Percentiles rank a stretch among this genome's conserved stretches.
phyloP scores from a whole-genome alignment of 2,797 vertebrate species.

The Siniperca obscura region DNA sequence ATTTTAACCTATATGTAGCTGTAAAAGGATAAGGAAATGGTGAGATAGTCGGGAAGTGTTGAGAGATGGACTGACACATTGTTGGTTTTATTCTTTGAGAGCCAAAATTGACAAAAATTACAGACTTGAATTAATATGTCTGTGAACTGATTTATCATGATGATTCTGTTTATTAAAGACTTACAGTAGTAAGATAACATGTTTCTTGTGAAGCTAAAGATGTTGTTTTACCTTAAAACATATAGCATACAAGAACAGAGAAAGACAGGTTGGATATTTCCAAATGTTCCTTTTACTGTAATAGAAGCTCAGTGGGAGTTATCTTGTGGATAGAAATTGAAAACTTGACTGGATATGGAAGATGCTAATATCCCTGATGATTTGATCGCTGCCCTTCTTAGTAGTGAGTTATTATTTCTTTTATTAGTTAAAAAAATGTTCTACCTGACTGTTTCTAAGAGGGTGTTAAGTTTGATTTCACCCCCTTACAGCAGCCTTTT shows the following conservation, averaged over 20 bases:
- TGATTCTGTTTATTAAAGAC: background rate
- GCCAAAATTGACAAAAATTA: background rate
- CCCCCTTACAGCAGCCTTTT: background rate
- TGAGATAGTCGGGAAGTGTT: background rate
- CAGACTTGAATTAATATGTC: background rate
- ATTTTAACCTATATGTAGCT: constrained; percentile 15
- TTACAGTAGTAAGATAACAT: background rate
- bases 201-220: background rate
- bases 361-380: background rate
- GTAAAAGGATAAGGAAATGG: background rate
- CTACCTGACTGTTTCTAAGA: background rate
- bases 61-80: background rate
- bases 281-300: background rate
- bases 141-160: background rate
- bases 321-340: background rate
- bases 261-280: background rate
- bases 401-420: background rate
- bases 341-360: background rate
- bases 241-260: background rate
- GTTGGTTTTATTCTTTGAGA: background rate
- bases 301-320: background rate
- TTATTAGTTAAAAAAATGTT: background rate
- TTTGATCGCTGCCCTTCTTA: background rate
- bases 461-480: background rate
- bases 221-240: background rate